These are phyloP conservation scores for Standfussiana lucernea DNA, from an alignment of 2,888 invertebrate genomes.

Conservation along the genomic window DNA sequence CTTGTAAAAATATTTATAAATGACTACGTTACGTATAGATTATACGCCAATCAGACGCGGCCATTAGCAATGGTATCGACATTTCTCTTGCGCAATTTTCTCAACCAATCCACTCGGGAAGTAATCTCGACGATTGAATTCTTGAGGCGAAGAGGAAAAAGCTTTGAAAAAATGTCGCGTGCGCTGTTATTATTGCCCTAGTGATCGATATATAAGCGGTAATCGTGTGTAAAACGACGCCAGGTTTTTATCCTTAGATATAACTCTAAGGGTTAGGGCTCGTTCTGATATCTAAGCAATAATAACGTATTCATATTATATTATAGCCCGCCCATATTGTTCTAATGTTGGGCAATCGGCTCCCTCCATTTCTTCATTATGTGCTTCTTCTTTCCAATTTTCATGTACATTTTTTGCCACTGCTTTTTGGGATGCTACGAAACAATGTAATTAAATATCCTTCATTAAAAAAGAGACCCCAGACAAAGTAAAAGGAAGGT, in stretches of 20 bases:
- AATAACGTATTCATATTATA: background rate
- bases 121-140: constrained; percentile 69
- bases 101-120: constrained; percentile 69
- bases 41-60: constrained; percentile 29
- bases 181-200: constrained; percentile 5
- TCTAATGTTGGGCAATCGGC: background rate
- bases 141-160: constrained; percentile 58
- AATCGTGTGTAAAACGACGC: background rate
- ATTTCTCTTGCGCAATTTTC: constrained; percentile 66
- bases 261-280: background rate
- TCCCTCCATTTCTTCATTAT: background rate
- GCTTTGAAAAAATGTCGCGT: constrained; percentile 28
- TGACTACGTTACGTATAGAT: constrained; percentile 32
- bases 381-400: background rate
- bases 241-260: background rate
- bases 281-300: background rate
- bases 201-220: background rate
- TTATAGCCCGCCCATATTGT: background rate
- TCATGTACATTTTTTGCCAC: background rate
- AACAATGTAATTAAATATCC: background rate
- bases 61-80: constrained; percentile 37
- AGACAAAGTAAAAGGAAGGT: too few species aligned
- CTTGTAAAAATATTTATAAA: constrained; percentile 25
- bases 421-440: too few species aligned
- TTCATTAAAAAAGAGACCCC: background rate